Conservation (phyloP, 2,888 invertebrate genomes). For the Sarcophaga caerulescens region DNA sequence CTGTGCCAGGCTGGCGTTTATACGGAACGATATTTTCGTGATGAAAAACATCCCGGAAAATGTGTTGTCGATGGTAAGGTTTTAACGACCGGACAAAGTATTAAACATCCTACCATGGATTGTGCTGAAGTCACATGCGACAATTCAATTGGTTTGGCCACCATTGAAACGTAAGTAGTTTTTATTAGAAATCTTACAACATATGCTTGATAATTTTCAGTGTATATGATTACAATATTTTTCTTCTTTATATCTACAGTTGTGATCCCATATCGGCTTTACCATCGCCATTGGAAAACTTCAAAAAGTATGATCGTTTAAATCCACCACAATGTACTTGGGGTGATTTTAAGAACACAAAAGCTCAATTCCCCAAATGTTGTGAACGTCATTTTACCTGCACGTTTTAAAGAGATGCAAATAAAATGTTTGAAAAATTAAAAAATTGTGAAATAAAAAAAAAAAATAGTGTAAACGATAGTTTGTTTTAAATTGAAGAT, state of each 20-base stretch:
- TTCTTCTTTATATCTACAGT: slow-evolving; percentile 2
- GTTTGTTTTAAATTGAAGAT: neutral
- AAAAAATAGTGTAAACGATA: neutral
- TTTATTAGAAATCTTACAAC: too few species aligned
- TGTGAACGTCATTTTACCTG: slow-evolving; percentile 64
- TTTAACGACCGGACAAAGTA: slow-evolving; percentile 61
- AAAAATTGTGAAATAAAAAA: slow-evolving; percentile 1
- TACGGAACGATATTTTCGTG: slow-evolving; percentile 53
- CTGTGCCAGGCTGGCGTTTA: slow-evolving; percentile 54
- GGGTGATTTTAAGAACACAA: slow-evolving; percentile 64
- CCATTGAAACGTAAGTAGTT: slow-evolving; percentile 65
- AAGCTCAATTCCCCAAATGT: slow-evolving; percentile 63
- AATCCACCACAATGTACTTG: slow-evolving; percentile 64
- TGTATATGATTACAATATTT: too few species aligned
- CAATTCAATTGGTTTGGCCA: slow-evolving; percentile 66
- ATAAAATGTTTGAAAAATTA: neutral
- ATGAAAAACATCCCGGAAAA: slow-evolving; percentile 64
- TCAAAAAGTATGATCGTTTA: slow-evolving; percentile 59
- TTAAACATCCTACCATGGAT: slow-evolving; percentile 64
- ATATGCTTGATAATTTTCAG: too few species aligned
- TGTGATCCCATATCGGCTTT: slow-evolving; percentile 66
- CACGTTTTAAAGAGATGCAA: slow-evolving; percentile 34
- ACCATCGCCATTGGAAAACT: slow-evolving; percentile 51
- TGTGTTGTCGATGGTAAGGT: slow-evolving; percentile 60
- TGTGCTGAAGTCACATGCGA: slow-evolving; percentile 68